phyloP scores from a whole-genome alignment of 2,797 vertebrate species.

The Cryptoblepharus egeriae region DNA sequence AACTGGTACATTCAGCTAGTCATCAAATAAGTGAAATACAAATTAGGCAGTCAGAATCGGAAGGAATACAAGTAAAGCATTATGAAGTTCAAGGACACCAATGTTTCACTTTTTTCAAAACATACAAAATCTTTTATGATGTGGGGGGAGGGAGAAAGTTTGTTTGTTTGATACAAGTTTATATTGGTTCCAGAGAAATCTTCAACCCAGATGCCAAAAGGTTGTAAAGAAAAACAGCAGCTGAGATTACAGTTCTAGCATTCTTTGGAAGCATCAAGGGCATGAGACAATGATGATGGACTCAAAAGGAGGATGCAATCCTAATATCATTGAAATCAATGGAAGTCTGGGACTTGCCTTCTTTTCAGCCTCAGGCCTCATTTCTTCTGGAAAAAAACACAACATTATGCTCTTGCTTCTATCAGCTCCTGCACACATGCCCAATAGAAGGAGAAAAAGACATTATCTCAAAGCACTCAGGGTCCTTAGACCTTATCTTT shows the following conservation, averaged over 20 bases:
- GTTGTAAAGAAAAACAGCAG: not conserved
- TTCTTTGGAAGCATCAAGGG: not conserved
- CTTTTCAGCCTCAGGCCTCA: not conserved
- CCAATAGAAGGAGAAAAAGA: not conserved
- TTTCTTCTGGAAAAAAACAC: not conserved
- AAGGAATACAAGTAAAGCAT: too few species aligned
- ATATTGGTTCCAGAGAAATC: too few species aligned
- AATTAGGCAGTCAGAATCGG: too few species aligned
- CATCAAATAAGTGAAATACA: too few species aligned
- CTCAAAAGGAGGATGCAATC: not conserved
- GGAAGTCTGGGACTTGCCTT: not conserved
- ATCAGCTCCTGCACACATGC: not conserved
- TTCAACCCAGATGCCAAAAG: too few species aligned
- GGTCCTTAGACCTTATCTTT: conserved; percentile 39
- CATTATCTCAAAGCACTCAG: not conserved
- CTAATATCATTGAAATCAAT: not conserved
- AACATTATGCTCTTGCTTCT: not conserved
- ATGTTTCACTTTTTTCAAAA: too few species aligned
- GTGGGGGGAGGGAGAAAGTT: too few species aligned
- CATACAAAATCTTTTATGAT: too few species aligned
- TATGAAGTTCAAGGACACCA: too few species aligned
- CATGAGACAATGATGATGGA: not conserved
- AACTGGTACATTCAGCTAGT: too few species aligned
- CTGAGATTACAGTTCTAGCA: not conserved
- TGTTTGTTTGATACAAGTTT: too few species aligned